Base-by-base conservation (phyloP, 2,888 invertebrate genomes). In the Habrosyne pyritoides region DNA sequence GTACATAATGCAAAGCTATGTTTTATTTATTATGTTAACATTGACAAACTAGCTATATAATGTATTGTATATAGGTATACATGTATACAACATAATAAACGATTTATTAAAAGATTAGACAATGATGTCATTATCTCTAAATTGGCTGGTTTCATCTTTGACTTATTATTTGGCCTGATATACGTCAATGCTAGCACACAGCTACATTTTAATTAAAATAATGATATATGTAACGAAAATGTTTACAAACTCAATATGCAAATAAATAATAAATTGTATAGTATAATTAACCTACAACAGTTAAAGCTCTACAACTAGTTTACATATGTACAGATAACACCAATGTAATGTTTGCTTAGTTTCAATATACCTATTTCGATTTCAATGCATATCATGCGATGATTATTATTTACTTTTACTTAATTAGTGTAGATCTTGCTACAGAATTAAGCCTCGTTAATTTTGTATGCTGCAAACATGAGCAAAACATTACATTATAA, bases 241-340 rank as follows among this genome's bases (percentile, higher is more conserved):
- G 52, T 52, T 21, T 26, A 26, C 47, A 53, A 47, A 12, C 22
- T 52, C 24, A 52, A 53, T 53, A 53, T 57, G 47, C 53, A 53
- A 77, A 77, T 82, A 75, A 81, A 79, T 77, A 81, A 84, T 79
- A 82, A 83, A 79, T 78, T 83, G 54, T 72, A 76, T 71, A 70
- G 64, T 75, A 74, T 69, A 74, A 71, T 69, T 79, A 80, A 78
- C 73, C 76, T 89, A 89, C 81, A 86, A 89, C 84, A 89, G 86
- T 89, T 90, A 91, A 87, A 91, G 89, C 89, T 91, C 80, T 88
- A 90, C 60, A 81, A 73, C 78, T 89, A 90, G 85, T 85, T 88
- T 89, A 90, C 88, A 91, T 89, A 91, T 89, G 73, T 91, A 91
- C 90, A 90, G 74, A 83, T 63, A 77, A 74, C 64, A 76, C 54